A percentile compares a stretch with the other conserved stretches of the same genome.
These are phyloP conservation scores for Gambusia yucatana DNA, from an alignment of 2,797 vertebrate genomes.

Conservation along the genomic window DNA sequence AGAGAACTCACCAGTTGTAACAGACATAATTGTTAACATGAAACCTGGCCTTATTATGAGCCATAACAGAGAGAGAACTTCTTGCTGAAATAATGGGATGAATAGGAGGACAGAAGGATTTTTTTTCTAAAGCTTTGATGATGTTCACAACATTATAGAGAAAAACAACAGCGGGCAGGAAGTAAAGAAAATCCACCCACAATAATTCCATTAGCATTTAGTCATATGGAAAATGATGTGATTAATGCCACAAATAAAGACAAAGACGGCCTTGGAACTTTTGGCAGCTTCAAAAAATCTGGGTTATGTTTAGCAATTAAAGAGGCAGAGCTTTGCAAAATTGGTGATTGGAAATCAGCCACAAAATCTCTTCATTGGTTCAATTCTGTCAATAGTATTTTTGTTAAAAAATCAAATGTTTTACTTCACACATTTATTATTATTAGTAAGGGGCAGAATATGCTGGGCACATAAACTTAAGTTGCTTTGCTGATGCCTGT, in stretches of 20 bases:
- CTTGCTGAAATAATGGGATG: background rate
- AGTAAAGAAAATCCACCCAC: background rate
- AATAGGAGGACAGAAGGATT: background rate
- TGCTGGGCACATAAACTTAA: background rate
- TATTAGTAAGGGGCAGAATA: background rate
- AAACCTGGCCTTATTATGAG: conserved; percentile 15
- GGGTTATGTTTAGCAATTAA: background rate
- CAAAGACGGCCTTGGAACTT: background rate
- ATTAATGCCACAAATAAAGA: background rate
- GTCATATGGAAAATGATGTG: background rate
- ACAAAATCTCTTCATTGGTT: background rate
- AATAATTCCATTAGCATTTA: background rate
- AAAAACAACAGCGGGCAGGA: background rate
- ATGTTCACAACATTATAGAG: background rate
- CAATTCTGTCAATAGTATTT: background rate
- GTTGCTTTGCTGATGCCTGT: background rate
- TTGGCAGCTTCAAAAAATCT: background rate
- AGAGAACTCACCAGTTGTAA: conserved; percentile 17
- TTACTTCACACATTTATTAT: background rate
- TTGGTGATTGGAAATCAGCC: background rate
- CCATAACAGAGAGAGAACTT: conserved; percentile 1
- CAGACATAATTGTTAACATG: conserved; percentile 19
- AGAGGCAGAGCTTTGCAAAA: background rate
- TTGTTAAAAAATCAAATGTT: background rate
- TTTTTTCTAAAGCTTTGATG: background rate